Evolutionary conservation across 2,888 invertebrate genomes (phyloP).

Genomic region (Camponotus fellah): DNA sequence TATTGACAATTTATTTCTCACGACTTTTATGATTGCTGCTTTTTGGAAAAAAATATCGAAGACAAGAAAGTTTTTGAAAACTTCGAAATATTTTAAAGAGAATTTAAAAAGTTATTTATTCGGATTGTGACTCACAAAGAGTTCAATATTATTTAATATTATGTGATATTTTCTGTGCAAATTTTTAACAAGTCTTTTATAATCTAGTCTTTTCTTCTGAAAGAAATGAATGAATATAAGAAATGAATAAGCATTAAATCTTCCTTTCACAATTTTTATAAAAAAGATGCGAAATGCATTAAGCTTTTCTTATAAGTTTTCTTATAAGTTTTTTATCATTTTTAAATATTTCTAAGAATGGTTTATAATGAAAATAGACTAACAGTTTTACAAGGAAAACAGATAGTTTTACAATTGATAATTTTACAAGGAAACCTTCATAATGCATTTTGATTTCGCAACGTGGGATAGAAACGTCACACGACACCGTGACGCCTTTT

Average conservation of each 20-base stretch:
- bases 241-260: neutral
- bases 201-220: neutral
- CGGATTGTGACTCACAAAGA: no score
- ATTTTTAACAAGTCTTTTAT: neutral
- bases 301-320: neutral
- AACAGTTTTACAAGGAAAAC: neutral
- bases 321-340: neutral
- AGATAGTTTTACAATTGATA: no score
- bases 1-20: neutral
- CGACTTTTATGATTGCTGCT: neutral
- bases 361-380: neutral
- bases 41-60: neutral
- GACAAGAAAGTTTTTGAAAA: no score
- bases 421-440: neutral
- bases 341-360: neutral
- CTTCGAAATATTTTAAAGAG: no score
- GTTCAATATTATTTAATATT: no score
- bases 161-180: no score
- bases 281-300: neutral
- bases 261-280: neutral
- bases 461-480: constrained; percentile 24
- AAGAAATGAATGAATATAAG: neutral
- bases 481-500: constrained; percentile 78
- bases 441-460: neutral
- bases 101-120: no score